Evolutionary conservation across 2,888 invertebrate genomes (phyloP).

Genomic region (Colostygia pectinataria): DNA sequence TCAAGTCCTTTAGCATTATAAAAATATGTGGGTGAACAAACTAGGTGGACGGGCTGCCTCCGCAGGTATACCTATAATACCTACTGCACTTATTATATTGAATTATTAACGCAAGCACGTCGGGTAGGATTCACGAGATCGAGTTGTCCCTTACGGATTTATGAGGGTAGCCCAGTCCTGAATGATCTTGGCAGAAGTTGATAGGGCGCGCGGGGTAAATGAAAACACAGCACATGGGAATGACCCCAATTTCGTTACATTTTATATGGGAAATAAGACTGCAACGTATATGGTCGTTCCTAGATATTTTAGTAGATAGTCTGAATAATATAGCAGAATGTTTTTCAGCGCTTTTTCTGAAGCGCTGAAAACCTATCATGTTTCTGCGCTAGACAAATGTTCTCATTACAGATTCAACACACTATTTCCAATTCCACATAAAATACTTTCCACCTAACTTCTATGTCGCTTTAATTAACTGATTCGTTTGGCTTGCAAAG

Average conservation of each 20-base stretch:
- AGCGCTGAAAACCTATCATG: neutral
- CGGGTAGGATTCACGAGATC: slow-evolving; percentile 16
- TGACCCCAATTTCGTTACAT: slow-evolving; percentile 1
- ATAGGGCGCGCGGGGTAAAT: slow-evolving; percentile 2
- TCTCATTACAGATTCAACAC: slow-evolving; percentile 4
- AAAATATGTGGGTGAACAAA: no score
- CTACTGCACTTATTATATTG: slow-evolving; percentile 22
- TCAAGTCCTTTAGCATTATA: no score
- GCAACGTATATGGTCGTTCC: neutral
- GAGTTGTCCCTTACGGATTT: slow-evolving; percentile 31
- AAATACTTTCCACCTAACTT: slow-evolving; percentile 12
- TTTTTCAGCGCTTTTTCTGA: neutral
- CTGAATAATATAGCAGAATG: no score
- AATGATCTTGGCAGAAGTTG: slow-evolving; percentile 12
- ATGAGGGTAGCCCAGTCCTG: slow-evolving; percentile 22
- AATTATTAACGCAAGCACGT: slow-evolving; percentile 28
- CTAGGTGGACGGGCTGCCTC: neutral
- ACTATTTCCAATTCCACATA: slow-evolving; percentile 3
- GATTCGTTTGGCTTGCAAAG: slow-evolving; percentile 23
- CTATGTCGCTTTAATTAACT: slow-evolving; percentile 15
- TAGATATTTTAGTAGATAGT: slow-evolving; percentile 2
- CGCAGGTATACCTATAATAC: no score
- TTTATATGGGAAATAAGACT: slow-evolving; percentile 5
- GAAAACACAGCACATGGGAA: slow-evolving; percentile 5
- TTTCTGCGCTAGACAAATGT: neutral